Evolutionary conservation across 2,113 vertebrate species (phyloP), one percentile per base, ranked within the genome.

Genomic region (Bambusicola thoracicus): DNA sequence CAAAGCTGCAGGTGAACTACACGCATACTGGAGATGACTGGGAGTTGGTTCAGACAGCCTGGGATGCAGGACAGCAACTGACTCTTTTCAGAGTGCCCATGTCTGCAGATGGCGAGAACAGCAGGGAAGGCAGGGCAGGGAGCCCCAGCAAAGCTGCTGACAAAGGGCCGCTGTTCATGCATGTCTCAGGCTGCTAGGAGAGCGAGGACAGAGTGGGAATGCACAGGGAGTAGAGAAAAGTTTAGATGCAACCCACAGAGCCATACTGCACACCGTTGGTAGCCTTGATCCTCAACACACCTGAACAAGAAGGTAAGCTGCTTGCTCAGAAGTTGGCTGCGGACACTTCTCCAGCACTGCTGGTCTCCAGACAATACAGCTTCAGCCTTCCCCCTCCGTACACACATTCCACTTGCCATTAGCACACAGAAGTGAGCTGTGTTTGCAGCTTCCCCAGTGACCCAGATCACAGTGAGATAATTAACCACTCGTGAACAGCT

Each of bases 101-200:
- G 43, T 36, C 41, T 51, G 43, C 36, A 62, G 61, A 93, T 44
- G 51, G 77, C 51, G 30, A 67, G 24, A 86, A 72, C 49, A 67
- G 38, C 46, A 77, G 58, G 1, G 3, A 65, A 56, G 20, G 1
- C 18, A 72, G 68, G 51, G 46, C 2, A 48, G 92, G 53, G 78
- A 32, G 68, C 34, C 61, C 58, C 16, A 8, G 27, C 73, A 72
- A 41, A 46, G 34, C 88, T 75, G 69, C 83, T 81, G 86, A 96
- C 95, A 96, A 96, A 93, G 69, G 51, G 51, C 88, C 65, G 90
- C 93, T 95, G 93, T 95, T 84, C n/a, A 56, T 88, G n/a, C 32
- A 11, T 19, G 81, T 68, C 82, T 65, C 13, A 29, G 76, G 51
- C 68, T 84, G 62, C 55, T 19, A 8, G 5, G 51, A 30, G 8